Evolutionary conservation across 2,888 invertebrate genomes (phyloP), one percentile per base, ranked within the genome.

Genomic region (Habrosyne pyritoides): DNA sequence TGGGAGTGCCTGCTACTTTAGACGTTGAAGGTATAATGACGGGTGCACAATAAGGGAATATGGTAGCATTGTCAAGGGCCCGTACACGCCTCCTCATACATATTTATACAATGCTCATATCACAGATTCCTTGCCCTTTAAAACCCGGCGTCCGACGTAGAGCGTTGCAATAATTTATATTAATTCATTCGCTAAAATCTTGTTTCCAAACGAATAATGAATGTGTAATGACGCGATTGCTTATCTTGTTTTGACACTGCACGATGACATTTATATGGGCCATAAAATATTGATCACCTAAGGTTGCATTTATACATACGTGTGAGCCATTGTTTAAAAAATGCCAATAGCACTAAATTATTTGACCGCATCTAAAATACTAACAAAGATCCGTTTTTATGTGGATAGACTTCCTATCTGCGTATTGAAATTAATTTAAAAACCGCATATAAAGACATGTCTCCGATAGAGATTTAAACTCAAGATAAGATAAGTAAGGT

Each of bases 1-100:
- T 84, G 84, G 87, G 85, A 85, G 89, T 86, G 83, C 78, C 79
- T 67, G 80, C 78, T 82, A 81, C 86, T 87, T 83, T 77, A 83
- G 80, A 79, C 70, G 79, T 77, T 78, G 81, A 80, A 81, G 79
- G 74, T 59, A 83, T 86, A 86, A 87, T 85, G 86, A 84, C 81
- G 69, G 84, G 76, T 67, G 79, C 79, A 88, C 84, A 88, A 88
- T 85, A 81, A 75, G 72, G 82, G 79, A 79, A 78, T 73, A 71
- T 71, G 61, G 89, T 84, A 85, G 86, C 86, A 74, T 79, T 84
- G 84, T 84, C 83, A 75, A 73, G 77, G 75, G 73, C 67, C 67
- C 66, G 73, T 69, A 60, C 77, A 83, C 88, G 85, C 91, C 91
- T 83, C 71, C 84, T 86, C 79, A 90, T 91, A 86, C 85, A 91